phyloP scores from a whole-genome alignment of 1,140 invertebrate genomes.

The Neodiprion pinetum region DNA sequence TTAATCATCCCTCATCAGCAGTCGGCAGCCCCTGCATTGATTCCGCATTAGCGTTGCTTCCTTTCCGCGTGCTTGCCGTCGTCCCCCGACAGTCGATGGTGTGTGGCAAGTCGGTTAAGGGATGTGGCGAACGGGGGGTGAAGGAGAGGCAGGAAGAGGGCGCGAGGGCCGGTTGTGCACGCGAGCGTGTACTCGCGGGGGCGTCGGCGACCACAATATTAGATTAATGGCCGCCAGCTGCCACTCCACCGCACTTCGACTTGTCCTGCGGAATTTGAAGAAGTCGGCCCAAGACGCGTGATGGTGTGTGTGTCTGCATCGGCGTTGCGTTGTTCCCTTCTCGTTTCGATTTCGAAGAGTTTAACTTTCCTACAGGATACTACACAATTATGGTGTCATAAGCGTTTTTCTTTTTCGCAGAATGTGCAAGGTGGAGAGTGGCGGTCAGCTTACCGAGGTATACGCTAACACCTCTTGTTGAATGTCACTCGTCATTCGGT shows the following conservation, averaged over 20 bases:
- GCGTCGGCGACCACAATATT: constrained; percentile 6
- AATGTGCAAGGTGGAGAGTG: too few species aligned
- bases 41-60: neutral
- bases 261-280: constrained; percentile 1
- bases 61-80: neutral
- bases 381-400: too few species aligned
- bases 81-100: neutral
- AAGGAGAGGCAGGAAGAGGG: constrained; percentile 4
- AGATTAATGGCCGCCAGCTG: constrained; percentile 6
- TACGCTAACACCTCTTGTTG: too few species aligned
- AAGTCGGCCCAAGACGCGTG: neutral
- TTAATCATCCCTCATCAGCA: neutral
- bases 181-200: constrained; percentile 2
- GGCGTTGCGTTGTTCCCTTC: too few species aligned
- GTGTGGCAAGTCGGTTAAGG: neutral
- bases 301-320: too few species aligned
- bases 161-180: neutral
- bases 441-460: too few species aligned
- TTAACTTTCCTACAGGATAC: too few species aligned
- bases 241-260: neutral
- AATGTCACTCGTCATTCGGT: too few species aligned
- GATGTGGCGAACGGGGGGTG: neutral
- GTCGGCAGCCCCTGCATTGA: neutral
- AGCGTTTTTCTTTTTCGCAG: too few species aligned
- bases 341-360: too few species aligned